Base-by-base conservation (phyloP, 1,140 invertebrate genomes). In the Phthorimaea operculella region DNA sequence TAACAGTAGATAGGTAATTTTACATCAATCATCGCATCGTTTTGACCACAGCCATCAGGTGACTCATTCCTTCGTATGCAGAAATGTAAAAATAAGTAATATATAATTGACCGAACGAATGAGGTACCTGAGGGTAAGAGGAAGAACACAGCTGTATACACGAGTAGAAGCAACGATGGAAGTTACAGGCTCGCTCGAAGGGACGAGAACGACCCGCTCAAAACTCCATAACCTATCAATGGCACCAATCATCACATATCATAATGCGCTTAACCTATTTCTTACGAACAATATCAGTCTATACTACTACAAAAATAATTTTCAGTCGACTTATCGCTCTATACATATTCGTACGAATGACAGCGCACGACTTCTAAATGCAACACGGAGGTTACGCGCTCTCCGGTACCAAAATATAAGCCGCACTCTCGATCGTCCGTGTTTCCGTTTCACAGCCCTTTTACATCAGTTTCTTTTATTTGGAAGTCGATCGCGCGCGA, bases 251-350 rank as follows among this genome's bases (percentile, higher is more conserved):
- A 85, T 85, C 81, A 83, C 81, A 83, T 80, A 72, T 81, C 67
- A 81, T 80, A 83, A 84, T 79, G 79, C 76, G 76, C 76, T 80
- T 79, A 68, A 58, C 66, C 60, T 72, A 63, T 66, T 70, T 68
- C 69, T 74, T 72, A 50, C 48, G 18, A 82, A 79, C 65, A 70
- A 78, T 84, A 84, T 84, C 81, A 84, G 81, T 84, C 81, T 84
- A 84, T 79, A 72, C 81, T 81, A 84, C 81, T 84, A 84, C 75
- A 84, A 84, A 84, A 84, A 84, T 84, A 84, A 81, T 77, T 81
- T 75, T 84, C 81, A 84, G 81, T 84, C 81, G 73, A 79, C 78
- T 80, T 81, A 80, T 68, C 61, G 74, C 70, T 76, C 70, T 79
- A 78, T 78, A 80, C 74, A 75, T 64, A n/a, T 66, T 68, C 67